Conservation (phyloP, 2,888 invertebrate genomes). For the Lithodes maja region DNA sequence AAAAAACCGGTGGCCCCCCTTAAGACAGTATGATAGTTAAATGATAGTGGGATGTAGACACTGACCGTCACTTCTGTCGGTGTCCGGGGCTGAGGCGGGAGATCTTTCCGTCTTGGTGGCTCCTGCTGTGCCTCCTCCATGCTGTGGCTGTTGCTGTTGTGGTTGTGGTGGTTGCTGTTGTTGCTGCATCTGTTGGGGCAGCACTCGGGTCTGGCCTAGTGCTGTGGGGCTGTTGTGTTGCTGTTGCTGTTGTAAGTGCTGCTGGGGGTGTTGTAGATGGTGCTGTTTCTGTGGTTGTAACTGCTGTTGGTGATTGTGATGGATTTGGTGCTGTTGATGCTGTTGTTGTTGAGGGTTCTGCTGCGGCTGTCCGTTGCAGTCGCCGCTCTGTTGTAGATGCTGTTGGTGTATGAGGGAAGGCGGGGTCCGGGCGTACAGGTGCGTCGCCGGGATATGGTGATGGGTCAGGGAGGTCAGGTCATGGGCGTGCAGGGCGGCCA, state of each 20-base stretch:
- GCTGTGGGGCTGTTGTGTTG: no score
- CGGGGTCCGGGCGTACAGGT: neutral
- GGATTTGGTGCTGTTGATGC: conserved; percentile 42
- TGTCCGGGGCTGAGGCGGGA: conserved; percentile 51
- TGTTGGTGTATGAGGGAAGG: neutral
- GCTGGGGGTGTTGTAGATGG: conserved; percentile 26
- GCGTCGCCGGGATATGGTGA: no score
- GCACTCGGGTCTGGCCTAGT: no score
- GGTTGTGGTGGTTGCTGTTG: no score
- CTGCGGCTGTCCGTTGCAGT: conserved; percentile 33
- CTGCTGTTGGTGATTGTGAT: conserved; percentile 34
- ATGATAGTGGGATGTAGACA: no score
- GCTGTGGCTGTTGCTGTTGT: conserved; percentile 23
- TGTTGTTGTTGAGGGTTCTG: conserved; percentile 45
- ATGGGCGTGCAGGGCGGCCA: neutral
- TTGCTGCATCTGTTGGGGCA: conserved; percentile 38
- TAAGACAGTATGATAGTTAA: no score
- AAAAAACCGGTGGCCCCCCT: no score
- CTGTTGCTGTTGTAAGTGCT: conserved; percentile 10
- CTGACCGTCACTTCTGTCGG: conserved; percentile 57
- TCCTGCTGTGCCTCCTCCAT: neutral
- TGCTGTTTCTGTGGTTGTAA: conserved; percentile 28
- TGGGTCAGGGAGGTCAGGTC: no score
- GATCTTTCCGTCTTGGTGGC: conserved; percentile 43
- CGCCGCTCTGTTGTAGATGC: neutral